Conservation (phyloP, 2,113 vertebrate genomes). For the Cryptotis parvus region DNA sequence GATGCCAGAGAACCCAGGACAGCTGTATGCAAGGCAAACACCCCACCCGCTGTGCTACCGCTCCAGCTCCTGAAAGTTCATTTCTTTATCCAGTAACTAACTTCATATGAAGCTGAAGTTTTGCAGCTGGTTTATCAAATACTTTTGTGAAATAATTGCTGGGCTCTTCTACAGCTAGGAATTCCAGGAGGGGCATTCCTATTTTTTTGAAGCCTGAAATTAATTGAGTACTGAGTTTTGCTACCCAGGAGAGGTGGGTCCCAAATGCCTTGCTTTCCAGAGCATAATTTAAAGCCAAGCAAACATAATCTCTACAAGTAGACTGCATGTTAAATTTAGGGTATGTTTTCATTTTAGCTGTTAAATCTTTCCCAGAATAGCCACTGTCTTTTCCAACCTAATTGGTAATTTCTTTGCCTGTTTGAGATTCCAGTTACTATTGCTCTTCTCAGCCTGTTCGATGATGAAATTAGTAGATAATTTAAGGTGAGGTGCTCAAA, state of each 20-base stretch:
- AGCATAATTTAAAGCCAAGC: not conserved
- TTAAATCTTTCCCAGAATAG: not conserved
- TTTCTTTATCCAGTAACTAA: not conserved
- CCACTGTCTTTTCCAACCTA: not conserved
- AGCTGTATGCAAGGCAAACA: too few relatives aligned
- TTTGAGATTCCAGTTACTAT: not conserved
- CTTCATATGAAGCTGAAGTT: not conserved
- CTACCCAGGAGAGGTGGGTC: not conserved
- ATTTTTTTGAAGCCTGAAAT: not conserved
- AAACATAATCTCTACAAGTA: not conserved
- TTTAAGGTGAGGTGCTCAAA: not conserved
- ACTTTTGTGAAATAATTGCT: constrained; percentile 10
- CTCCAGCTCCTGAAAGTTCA: too few relatives aligned
- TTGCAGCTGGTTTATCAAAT: constrained; percentile 5
- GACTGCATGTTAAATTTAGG: constrained; percentile 30
- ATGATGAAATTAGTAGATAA: not conserved
- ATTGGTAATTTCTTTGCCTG: not conserved
- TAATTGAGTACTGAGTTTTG: not conserved
- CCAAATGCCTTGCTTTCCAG: constrained; percentile 23
- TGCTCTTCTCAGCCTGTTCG: constrained; percentile 40
- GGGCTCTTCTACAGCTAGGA: not conserved
- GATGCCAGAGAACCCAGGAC: too few relatives aligned
- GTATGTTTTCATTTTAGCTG: not conserved
- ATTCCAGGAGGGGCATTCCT: not conserved
- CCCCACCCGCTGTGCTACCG: too few relatives aligned